Evolutionary conservation across 1,140 invertebrate genomes (phyloP), one percentile per base, ranked within the genome.

Genomic region (Nylanderia fulva): DNA sequence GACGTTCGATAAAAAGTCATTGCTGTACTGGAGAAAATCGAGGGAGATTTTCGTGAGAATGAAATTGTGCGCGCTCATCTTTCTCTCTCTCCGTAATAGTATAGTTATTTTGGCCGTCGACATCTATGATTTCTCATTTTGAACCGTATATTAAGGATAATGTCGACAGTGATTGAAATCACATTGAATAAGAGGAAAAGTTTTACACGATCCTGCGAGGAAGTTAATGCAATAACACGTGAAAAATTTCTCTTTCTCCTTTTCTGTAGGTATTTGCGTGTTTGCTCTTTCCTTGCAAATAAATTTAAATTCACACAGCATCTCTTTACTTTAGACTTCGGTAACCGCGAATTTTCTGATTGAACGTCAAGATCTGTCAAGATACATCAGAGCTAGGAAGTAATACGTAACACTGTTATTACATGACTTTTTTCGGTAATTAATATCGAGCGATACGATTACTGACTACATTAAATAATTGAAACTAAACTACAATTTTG

Each of bases 1-100:
- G 58, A 48, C 71, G 72, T n/a, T 89, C 76, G 88, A 89, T 89
- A 88, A 88, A 88, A 88, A 88, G 54, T 88, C 82, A 88, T 85
- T 88, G n/a, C n/a, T n/a, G 82, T 85, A 48, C 54, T 39, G 3
- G 54, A 45, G 48, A 56, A 69, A 60, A 85, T 68, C 77, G 33
- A 45, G 58, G 64, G 15, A 56, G 27, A 88, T 83, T 76, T 76
- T 69, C 71, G 58, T 85, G 71, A 85, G 87, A 88, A 86, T 77
- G 33, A 84, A 60, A 80, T 63, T 60, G 60, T 60, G 36, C 15
- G 36, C 15, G 48, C 52, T 60, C 56, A 60, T 76, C 64, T n/a
- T n/a, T n/a, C n/a, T n/a, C n/a, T n/a, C n/a, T 71, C 64, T 29
- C 42, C 52, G 77, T 71, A 66, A 79, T 52, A 79, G 61, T 52